phyloP scores from a whole-genome alignment of 2,113 vertebrate genomes.

The Protobothrops flavoviridis region DNA sequence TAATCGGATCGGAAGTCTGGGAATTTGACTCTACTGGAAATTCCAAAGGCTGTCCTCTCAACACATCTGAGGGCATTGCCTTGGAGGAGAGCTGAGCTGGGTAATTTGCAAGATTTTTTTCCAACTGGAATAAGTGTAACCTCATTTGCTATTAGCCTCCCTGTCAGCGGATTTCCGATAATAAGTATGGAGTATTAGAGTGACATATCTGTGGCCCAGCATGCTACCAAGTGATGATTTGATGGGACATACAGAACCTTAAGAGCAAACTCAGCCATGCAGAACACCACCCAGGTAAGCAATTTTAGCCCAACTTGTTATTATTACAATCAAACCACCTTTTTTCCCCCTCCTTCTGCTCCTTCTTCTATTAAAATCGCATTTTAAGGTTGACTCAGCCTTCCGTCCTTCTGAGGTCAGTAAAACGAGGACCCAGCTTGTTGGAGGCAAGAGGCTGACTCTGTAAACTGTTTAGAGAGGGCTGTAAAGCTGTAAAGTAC shows the following conservation, averaged over 20 bases:
- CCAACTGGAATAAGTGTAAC: background rate
- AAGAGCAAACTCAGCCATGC: background rate
- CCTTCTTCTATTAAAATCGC: constrained; percentile 42
- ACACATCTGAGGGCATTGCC: background rate
- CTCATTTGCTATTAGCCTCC: background rate
- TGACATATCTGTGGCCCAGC: background rate
- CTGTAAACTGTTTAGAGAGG: no score
- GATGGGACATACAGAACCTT: background rate
- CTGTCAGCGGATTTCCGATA: background rate
- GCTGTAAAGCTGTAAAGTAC: no score
- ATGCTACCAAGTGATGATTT: background rate
- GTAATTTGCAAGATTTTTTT: background rate
- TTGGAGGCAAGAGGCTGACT: no score
- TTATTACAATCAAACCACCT: background rate
- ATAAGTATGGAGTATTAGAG: background rate
- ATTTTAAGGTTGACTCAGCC: background rate
- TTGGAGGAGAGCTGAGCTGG: background rate
- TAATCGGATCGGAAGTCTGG: background rate
- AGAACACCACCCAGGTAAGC: background rate
- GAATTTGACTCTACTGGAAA: background rate
- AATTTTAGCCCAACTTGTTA: background rate
- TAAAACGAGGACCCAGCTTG: no score
- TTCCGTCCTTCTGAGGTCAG: no score
- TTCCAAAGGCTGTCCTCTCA: background rate
- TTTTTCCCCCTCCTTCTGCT: background rate